These are phyloP conservation scores for Lordiphosa collinella DNA, from an alignment of 1,140 invertebrate species.

Conservation along the genomic window DNA sequence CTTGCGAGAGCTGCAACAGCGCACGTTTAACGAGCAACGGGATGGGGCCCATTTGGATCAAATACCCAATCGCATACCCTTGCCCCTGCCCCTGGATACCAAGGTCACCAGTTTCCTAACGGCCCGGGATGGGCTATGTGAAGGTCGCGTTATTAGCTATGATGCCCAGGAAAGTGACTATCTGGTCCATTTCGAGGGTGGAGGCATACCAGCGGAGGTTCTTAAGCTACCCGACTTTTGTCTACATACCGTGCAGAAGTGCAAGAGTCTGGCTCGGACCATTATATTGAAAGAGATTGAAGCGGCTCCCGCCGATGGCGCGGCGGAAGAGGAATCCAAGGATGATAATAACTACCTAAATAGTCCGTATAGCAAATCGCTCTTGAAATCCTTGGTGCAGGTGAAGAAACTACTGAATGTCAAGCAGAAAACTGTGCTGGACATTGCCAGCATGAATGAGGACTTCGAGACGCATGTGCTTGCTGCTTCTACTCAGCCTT, in stretches of 20 bases:
- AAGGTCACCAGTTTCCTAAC: slow-evolving; percentile 26
- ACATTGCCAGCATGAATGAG: slow-evolving; percentile 28
- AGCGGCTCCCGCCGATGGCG: background rate
- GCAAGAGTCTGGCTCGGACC: slow-evolving; percentile 1
- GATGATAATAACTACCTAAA: background rate
- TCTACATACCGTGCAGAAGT: slow-evolving; percentile 15
- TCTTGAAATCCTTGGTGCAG: slow-evolving; percentile 29
- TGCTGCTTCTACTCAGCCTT: background rate
- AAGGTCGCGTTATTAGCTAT: slow-evolving; percentile 25
- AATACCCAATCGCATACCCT: slow-evolving; percentile 28
- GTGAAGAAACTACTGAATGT: slow-evolving; percentile 14
- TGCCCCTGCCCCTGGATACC: slow-evolving; percentile 17
- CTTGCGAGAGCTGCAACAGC: slow-evolving; percentile 32
- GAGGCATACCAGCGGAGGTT: background rate
- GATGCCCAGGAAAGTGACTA: slow-evolving; percentile 20
- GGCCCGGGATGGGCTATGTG: background rate
- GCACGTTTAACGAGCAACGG: background rate
- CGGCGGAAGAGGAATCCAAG: background rate
- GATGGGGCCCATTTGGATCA: background rate
- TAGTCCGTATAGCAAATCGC: background rate
- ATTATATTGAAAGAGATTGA: slow-evolving; percentile 18
- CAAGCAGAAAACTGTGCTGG: slow-evolving; percentile 29
- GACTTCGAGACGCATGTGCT: slow-evolving; percentile 7
- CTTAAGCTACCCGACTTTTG: slow-evolving; percentile 18
- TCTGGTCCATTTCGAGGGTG: slow-evolving; percentile 13